These are phyloP conservation scores for Cancer borealis DNA, from an alignment of 2,888 invertebrate species.

Conservation along the genomic window DNA sequence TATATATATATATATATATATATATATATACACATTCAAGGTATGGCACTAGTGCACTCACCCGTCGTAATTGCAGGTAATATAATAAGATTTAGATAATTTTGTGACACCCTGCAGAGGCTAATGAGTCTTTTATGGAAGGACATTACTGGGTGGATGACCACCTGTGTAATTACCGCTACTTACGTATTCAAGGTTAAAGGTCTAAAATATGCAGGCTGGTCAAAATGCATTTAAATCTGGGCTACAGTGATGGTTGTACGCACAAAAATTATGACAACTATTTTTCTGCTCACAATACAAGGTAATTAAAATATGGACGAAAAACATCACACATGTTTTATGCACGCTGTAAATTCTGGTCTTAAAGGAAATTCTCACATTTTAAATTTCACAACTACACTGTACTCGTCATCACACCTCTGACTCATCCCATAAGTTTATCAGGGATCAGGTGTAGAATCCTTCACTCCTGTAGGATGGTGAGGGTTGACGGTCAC, in stretches of 20 bases:
- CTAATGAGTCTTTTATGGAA: slow-evolving; percentile 24
- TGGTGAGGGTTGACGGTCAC: too few species aligned
- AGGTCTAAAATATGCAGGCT: slow-evolving; percentile 27
- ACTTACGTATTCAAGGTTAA: slow-evolving; percentile 40
- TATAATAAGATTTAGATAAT: slow-evolving; percentile 29
- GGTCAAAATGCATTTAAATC: slow-evolving; percentile 37
- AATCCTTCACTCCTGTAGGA: neutral
- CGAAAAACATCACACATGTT: slow-evolving; percentile 34
- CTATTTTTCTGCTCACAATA: slow-evolving; percentile 9
- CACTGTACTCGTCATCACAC: neutral
- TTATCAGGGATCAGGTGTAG: neutral
- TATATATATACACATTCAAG: too few species aligned
- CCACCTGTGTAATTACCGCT: slow-evolving; percentile 37
- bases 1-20: slow-evolving; percentile 14
- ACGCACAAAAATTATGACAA: neutral
- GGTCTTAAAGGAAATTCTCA: neutral
- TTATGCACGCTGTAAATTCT: slow-evolving; percentile 18
- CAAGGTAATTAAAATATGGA: slow-evolving; percentile 15
- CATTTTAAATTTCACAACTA: neutral
- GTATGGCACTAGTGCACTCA: neutral
- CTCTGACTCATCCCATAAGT: neutral
- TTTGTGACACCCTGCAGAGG: neutral
- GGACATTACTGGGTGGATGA: slow-evolving; percentile 29
- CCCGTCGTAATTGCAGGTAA: neutral
- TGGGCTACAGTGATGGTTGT: slow-evolving; percentile 13